Evolutionary conservation across 2,797 vertebrate genomes (phyloP).

Genomic region (Takifugu ocellatus): DNA sequence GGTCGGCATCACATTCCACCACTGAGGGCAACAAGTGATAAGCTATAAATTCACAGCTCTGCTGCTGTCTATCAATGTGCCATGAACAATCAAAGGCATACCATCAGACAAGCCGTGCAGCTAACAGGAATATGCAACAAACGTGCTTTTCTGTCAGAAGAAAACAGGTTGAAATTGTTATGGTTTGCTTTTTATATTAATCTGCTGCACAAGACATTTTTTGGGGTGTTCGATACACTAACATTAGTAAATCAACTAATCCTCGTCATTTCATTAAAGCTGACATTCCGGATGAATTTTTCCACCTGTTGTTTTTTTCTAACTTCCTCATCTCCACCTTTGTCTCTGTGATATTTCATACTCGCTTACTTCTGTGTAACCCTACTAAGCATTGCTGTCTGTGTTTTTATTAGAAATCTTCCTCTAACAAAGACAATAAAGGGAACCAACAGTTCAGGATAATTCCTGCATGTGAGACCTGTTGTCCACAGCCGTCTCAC

Average conservation of each 20-base stretch:
- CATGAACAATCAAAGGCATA: constrained; percentile 55
- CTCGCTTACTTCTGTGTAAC: constrained; percentile 37
- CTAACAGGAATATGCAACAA: constrained; percentile 21
- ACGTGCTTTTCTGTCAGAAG: constrained; percentile 21
- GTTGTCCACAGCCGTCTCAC: constrained; percentile 46
- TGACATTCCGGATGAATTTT: constrained; percentile 3
- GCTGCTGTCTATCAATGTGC: constrained; percentile 54
- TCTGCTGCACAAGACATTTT: background rate
- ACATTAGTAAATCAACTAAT: constrained; percentile 8
- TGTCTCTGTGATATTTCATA: constrained; percentile 22
- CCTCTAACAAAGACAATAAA: constrained; percentile 72
- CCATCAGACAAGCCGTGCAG: constrained; percentile 27
- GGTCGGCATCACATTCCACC: constrained; percentile 54
- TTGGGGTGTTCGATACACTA: background rate
- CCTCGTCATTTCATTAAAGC: constrained; percentile 8
- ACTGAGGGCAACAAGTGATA: constrained; percentile 64
- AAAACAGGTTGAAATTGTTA: constrained; percentile 15
- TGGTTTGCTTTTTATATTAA: constrained; percentile 1
- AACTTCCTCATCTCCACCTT: constrained; percentile 2
- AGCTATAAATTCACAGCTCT: constrained; percentile 73
- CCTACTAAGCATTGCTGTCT: constrained; percentile 57
- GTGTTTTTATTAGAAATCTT: constrained; percentile 73
- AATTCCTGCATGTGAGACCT: constrained; percentile 60
- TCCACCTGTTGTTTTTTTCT: constrained; percentile 3
- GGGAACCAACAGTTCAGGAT: constrained; percentile 49